Evolutionary conservation across 2,113 vertebrate species (phyloP).

Genomic region (Otocyon megalotis): DNA sequence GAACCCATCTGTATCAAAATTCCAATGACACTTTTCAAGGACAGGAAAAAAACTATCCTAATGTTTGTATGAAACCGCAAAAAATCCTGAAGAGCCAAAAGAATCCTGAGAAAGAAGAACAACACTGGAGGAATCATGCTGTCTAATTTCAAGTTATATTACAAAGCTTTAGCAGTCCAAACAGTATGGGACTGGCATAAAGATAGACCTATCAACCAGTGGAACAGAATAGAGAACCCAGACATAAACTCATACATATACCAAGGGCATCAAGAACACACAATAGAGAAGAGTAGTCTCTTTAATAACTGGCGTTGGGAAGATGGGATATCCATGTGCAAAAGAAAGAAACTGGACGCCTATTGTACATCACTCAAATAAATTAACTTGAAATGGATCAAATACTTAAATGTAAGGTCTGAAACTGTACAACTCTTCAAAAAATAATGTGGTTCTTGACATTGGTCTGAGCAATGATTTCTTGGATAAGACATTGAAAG

Average conservation of each 20-base stretch:
- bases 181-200: background rate
- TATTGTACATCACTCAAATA: background rate
- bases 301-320: background rate
- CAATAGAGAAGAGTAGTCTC: background rate
- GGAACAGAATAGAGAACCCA: background rate
- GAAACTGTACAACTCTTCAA: background rate
- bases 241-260: background rate
- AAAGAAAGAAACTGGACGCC: background rate
- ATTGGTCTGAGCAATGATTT: background rate
- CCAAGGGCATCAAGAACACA: background rate
- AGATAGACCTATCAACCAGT: background rate
- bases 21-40: background rate
- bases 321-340: background rate
- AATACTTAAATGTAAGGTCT: background rate
- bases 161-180: background rate
- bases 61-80: background rate
- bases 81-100: background rate
- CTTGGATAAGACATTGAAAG: background rate
- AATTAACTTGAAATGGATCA: background rate
- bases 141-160: background rate
- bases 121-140: background rate
- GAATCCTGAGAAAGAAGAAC: background rate
- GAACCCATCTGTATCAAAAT: background rate
- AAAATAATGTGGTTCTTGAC: background rate
- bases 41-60: background rate